Base-by-base conservation (phyloP, 1,140 invertebrate species). In the Drosophila athabasca region DNA sequence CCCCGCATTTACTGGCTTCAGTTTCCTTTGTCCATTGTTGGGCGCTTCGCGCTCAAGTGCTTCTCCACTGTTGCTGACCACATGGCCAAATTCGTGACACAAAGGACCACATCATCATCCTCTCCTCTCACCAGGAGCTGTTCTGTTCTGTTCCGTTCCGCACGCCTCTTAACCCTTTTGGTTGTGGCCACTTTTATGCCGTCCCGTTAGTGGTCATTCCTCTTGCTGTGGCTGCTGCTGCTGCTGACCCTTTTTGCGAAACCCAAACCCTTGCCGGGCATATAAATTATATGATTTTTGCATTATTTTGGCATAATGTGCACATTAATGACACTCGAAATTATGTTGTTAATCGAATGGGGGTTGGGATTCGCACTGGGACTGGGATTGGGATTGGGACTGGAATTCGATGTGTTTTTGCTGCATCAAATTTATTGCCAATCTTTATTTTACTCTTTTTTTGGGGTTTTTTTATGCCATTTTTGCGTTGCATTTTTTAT, bases 221-320 rank as follows among this genome's bases (percentile, higher is more conserved):
- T 69, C 24, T 50, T 52, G 64, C 62, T 43, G 49, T 39, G 9
- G 29, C n/a, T 80, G 79, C 17, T 19, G 64, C 62, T 43, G 49
- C 44, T 13, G 29, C n/a, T 80, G 79, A 81, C 79, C 79, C 79
- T 64, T 74, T 74, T 75, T 61, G 22, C 58, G 60, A 11, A 11
- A 3, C 35, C 11, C 17, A 22, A 65, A 72, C 76, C 76, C 81
- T 76, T 79, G 17, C 49, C 29, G 46, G 59, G 43, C 53, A 68
- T 65, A 84, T 87, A 87, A 87, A 62, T 87, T 82, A 87, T 87
- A 87, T 87, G 83, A 88, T 88, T 87, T 88, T 68, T 87, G 82
- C 78, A 87, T 87, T 87, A 87, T 79, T 87, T 87, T 82, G 82
- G 78, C 82, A 77, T 87, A 87, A 87, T 87, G 82, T 87, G 74